Conservation (phyloP, 1,140 invertebrate genomes). For the Ips typographus region DNA sequence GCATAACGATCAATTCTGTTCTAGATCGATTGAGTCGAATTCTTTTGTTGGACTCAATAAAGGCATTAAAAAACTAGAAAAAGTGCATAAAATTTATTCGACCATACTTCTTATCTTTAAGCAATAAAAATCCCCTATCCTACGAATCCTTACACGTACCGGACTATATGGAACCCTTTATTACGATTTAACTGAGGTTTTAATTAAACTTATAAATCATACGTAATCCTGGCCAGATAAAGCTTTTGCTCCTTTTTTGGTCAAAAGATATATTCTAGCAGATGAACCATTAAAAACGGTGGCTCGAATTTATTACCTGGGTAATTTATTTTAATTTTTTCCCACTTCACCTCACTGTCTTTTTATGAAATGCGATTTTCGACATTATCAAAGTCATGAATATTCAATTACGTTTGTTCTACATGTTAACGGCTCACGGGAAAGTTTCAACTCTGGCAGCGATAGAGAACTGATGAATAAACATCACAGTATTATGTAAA, state of each 20-base stretch:
- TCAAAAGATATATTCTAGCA: background rate
- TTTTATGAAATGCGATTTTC: no score
- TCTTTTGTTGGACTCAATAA: slow-evolving; percentile 2
- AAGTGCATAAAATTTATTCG: background rate
- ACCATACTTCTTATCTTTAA: background rate
- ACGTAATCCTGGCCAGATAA: slow-evolving; percentile 10
- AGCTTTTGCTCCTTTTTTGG: slow-evolving; percentile 7
- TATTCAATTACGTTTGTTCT: no score
- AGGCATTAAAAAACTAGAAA: slow-evolving; percentile 1
- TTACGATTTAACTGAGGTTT: slow-evolving; percentile 16
- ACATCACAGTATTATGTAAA: no score
- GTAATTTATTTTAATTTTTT: no score
- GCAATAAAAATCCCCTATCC: slow-evolving; percentile 6
- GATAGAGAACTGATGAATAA: no score
- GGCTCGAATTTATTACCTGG: no score
- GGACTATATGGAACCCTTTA: slow-evolving; percentile 9
- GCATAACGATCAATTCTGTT: no score
- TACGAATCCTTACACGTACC: slow-evolving; percentile 2
- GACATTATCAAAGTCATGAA: no score
- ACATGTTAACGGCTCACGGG: no score
- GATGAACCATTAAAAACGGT: background rate
- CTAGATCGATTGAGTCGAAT: background rate
- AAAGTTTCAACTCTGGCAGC: no score
- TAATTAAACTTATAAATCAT: slow-evolving; percentile 22
- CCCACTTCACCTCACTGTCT: no score